Conservation (phyloP, 2,888 invertebrate species). For the Rhingia campestris region DNA sequence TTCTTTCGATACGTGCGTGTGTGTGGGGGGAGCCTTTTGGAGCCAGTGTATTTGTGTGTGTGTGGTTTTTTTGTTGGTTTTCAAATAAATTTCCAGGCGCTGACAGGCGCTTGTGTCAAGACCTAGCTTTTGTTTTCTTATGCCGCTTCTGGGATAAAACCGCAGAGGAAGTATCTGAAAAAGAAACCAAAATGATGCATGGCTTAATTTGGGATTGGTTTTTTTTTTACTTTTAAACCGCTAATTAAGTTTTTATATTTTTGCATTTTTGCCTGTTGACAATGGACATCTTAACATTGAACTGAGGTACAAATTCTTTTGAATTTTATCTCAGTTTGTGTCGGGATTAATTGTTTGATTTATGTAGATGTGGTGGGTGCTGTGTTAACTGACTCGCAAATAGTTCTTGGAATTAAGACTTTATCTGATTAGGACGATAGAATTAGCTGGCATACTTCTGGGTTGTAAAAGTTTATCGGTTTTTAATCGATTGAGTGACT, state of each 20-base stretch:
- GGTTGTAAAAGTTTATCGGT: conserved; percentile 5
- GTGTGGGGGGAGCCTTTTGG: conserved; percentile 28
- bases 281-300: conserved; percentile 38
- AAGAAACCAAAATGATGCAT: conserved; percentile 61
- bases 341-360: conserved; percentile 68
- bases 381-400: conserved; percentile 45
- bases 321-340: conserved; percentile 37
- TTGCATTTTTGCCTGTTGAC: conserved; percentile 59
- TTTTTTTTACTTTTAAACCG: conserved; percentile 31
- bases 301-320: conserved; percentile 55
- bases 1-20: conserved; percentile 4
- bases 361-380: conserved; percentile 59
- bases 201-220: conserved; percentile 67
- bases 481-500: conserved; percentile 21
- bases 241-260: conserved; percentile 72
- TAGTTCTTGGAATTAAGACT: conserved; percentile 11
- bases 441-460: conserved; percentile 20
- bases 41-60: background rate
- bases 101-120: conserved; percentile 70
- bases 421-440: conserved; percentile 11
- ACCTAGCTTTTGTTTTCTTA: conserved; percentile 66
- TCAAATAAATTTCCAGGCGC: conserved; percentile 71
- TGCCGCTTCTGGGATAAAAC: conserved; percentile 57
- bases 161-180: conserved; percentile 34
- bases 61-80: conserved; percentile 46